phyloP scores from a whole-genome alignment of 30 jellyfish, hydroid and myxozoan species.

The Catostylus mosaicus region DNA sequence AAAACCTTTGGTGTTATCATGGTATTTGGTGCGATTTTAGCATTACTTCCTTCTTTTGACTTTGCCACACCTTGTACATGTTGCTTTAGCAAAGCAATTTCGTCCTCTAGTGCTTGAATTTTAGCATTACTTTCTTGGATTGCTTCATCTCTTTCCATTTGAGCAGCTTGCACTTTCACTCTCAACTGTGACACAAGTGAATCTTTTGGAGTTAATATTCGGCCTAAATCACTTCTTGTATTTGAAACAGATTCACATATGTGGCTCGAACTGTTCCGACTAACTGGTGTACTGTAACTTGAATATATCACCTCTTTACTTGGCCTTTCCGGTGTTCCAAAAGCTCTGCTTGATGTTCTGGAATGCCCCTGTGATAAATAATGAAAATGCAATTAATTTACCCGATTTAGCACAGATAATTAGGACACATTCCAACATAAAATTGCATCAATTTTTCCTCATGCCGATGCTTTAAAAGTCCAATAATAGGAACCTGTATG shows the following conservation, averaged over 20 bases:
- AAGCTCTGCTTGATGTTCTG: not conserved
- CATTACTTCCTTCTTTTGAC: not conserved
- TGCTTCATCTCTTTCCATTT: slow-evolving; percentile 24
- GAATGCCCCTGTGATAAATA: slow-evolving; percentile 15
- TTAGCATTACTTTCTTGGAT: slow-evolving; percentile 19
- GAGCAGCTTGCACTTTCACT: not conserved
- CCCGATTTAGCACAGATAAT: no score
- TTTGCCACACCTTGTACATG: slow-evolving; percentile 27
- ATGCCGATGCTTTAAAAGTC: no score
- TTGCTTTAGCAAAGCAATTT: slow-evolving; percentile 42
- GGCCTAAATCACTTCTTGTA: not conserved
- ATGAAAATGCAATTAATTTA: no score
- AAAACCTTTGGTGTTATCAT: slow-evolving; percentile 17
- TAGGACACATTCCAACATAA: no score
- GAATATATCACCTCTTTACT: slow-evolving; percentile 16
- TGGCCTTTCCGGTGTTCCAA: slow-evolving; percentile 17
- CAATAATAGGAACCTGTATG: no score
- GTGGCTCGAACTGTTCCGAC: slow-evolving; percentile 2
- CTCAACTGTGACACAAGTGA: not conserved
- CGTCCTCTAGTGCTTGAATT: slow-evolving; percentile 36
- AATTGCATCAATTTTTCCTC: no score
- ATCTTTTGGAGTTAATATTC: not conserved
- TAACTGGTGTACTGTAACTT: slow-evolving; percentile 5
- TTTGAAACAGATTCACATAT: not conserved
- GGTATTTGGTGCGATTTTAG: slow-evolving; percentile 18